Evolutionary conservation across 2,888 invertebrate genomes (phyloP).

Genomic region (Eristalis intricaria): DNA sequence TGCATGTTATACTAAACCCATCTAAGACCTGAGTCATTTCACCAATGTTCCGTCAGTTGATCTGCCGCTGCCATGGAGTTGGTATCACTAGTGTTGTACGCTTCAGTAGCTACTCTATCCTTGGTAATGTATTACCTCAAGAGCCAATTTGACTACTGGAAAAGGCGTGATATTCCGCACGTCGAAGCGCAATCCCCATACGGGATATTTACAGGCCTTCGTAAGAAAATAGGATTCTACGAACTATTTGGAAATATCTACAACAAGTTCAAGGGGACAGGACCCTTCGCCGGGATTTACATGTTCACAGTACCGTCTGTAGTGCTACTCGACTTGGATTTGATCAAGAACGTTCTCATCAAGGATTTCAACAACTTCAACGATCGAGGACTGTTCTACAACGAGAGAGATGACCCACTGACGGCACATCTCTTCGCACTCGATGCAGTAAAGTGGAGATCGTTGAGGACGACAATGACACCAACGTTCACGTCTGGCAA

Average conservation of each 20-base stretch:
- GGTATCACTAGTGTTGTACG: not conserved
- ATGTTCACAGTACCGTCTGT: constrained; percentile 75
- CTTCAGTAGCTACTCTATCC: not conserved
- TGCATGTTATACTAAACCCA: too few species aligned
- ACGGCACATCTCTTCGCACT: constrained; percentile 74
- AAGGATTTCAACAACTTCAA: constrained; percentile 74
- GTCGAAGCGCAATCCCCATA: constrained; percentile 72
- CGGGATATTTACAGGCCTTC: constrained; percentile 73
- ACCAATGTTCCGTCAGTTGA: not conserved
- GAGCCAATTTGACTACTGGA: constrained; percentile 70
- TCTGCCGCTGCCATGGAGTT: not conserved
- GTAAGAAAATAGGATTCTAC: constrained; percentile 73
- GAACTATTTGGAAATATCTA: constrained; percentile 75
- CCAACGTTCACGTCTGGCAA: constrained; percentile 80
- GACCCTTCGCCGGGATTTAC: constrained; percentile 79
- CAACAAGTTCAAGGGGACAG: constrained; percentile 73
- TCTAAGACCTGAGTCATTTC: too few species aligned
- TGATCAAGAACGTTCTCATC: constrained; percentile 60
- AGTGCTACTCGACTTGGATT: constrained; percentile 52
- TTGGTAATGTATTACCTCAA: not conserved
- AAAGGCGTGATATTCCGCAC: constrained; percentile 74
- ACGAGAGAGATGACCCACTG: constrained; percentile 76
- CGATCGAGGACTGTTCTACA: constrained; percentile 74
- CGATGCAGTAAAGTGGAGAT: constrained; percentile 79
- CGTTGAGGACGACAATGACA: constrained; percentile 78